Evolutionary conservation across 2,888 invertebrate genomes (phyloP).

Genomic region (Emmelina monodactyla): DNA sequence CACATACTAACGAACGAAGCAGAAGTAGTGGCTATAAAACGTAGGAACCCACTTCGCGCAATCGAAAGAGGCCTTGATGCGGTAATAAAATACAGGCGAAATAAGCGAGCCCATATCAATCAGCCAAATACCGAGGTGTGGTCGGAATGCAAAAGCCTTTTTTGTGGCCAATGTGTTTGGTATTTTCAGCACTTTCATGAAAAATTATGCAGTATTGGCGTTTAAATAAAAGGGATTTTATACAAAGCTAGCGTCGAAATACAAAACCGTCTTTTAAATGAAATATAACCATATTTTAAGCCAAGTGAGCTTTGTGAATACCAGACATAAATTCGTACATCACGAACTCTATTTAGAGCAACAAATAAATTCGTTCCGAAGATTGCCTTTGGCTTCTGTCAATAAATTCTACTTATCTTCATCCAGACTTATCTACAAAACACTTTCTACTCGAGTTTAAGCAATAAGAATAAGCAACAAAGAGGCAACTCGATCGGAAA

Average conservation of each 20-base stretch:
- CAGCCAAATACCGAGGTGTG: slow-evolving; percentile 14
- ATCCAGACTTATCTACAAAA: not conserved
- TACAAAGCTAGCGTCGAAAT: no score
- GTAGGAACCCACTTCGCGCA: slow-evolving; percentile 21
- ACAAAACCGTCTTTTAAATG: no score
- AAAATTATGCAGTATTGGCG: no score
- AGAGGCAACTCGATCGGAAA: slow-evolving; percentile 26
- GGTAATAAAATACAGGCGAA: slow-evolving; percentile 22
- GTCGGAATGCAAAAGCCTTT: slow-evolving; percentile 16
- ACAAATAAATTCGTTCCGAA: no score
- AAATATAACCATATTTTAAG: no score
- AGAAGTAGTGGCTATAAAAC: slow-evolving; percentile 15
- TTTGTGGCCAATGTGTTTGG: no score
- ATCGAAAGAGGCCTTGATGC: slow-evolving; percentile 20
- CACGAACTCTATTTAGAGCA: no score
- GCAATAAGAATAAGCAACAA: slow-evolving; percentile 16
- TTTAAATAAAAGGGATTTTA: no score
- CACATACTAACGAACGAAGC: not conserved
- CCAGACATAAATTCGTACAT: no score
- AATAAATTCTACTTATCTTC: not conserved
- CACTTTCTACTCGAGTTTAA: not conserved
- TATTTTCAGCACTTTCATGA: no score
- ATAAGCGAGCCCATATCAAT: slow-evolving; percentile 25
- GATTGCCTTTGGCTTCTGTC: no score
- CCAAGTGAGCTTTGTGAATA: no score